These are phyloP conservation scores for Craseonycteris thonglongyai DNA, from an alignment of 2,113 vertebrate genomes.

Conservation along the genomic window DNA sequence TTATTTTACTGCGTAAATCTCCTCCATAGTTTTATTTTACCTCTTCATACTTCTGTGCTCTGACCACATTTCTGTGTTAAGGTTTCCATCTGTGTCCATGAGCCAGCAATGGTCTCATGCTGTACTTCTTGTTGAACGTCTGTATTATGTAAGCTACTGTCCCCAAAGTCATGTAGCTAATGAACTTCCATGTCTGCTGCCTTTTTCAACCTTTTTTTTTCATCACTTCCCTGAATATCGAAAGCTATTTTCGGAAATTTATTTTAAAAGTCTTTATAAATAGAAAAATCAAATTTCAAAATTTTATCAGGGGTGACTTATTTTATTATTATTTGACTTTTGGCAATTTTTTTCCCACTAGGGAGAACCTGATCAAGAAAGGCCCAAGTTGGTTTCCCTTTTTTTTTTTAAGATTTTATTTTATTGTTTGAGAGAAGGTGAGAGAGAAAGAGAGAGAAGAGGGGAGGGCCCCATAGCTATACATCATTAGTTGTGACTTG, in stretches of 20 bases:
- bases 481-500: too few relatives aligned
- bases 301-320: not conserved
- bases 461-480: too few relatives aligned
- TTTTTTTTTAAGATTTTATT: too few relatives aligned
- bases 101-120: rapidly evolving
- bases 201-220: not conserved
- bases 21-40: not conserved
- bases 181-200: not conserved
- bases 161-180: not conserved
- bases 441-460: too few relatives aligned
- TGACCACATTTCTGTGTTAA: not conserved
- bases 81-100: not conserved
- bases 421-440: too few relatives aligned
- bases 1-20: not conserved
- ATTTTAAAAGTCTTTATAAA: not conserved
- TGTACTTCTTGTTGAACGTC: not conserved
- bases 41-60: not conserved
- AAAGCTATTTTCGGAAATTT: not conserved
- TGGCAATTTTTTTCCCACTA: not conserved
- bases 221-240: not conserved
- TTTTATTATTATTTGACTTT: not conserved
- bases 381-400: not conserved
- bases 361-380: not conserved
- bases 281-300: not conserved
- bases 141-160: too few relatives aligned